A percentile compares a stretch with the other conserved stretches of the same genome.
Conservation (phyloP, 2,797 vertebrate genomes). For the Smutsia gigantea region DNA sequence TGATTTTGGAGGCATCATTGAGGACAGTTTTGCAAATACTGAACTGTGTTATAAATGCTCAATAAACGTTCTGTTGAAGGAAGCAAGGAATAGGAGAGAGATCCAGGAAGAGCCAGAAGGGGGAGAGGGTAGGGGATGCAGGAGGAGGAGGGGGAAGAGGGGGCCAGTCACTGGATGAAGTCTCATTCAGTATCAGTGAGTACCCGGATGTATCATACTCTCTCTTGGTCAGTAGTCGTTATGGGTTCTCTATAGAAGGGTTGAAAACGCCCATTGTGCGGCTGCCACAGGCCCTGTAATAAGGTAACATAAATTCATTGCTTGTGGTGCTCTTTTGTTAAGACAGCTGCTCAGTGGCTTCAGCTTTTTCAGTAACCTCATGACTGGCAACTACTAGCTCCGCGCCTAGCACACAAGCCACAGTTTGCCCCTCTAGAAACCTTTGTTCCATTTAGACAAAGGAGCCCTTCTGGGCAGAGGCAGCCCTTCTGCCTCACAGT, state of each 20-base stretch:
- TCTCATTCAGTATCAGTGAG: not conserved
- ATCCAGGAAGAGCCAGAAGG: not conserved
- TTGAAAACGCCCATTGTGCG: not conserved
- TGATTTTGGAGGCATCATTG: not conserved
- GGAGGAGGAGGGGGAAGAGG: not conserved
- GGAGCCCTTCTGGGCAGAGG: not conserved
- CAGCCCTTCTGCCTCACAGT: not conserved
- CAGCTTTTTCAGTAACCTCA: slow-evolving; percentile 26
- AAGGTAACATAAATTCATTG: not conserved
- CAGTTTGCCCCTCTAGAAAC: not conserved
- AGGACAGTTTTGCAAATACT: not conserved
- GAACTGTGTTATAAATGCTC: not conserved
- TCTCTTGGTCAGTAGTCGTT: not conserved
- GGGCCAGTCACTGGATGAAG: not conserved
- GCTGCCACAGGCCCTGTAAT: not conserved
- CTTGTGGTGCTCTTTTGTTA: not conserved
- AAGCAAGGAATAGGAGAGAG: slow-evolving; percentile 18
- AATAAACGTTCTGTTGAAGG: not conserved
- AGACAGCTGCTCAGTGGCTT: not conserved
- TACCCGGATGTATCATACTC: not conserved
- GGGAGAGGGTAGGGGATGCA: not conserved
- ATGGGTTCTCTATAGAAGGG: not conserved
- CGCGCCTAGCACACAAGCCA: not conserved
- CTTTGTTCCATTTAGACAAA: slow-evolving; percentile 18
- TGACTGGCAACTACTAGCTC: not conserved